Conservation (phyloP, 92 coral and sea anemone genomes). For the Hydrozoanthus gracilis region DNA sequence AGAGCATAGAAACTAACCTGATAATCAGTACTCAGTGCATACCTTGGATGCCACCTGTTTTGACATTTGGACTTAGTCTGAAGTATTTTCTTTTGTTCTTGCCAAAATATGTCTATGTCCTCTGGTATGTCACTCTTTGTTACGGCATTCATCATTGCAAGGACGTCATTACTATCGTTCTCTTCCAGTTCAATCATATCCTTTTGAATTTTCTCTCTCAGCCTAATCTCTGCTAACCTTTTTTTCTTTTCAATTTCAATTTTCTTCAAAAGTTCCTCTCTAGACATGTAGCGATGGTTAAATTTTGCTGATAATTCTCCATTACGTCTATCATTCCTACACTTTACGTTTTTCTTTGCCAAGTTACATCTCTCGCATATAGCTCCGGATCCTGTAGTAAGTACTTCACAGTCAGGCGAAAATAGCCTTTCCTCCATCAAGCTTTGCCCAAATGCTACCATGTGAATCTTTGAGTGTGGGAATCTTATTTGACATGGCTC, state of each 20-base stretch:
- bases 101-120: slow-evolving; percentile 45
- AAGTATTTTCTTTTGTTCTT: slow-evolving; percentile 50
- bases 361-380: not conserved
- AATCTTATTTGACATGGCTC: too few species aligned
- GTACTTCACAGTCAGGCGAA: not conserved
- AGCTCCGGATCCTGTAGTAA: not conserved
- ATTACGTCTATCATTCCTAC: not conserved
- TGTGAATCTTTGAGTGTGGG: too few species aligned
- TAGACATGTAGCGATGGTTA: slow-evolving; percentile 39
- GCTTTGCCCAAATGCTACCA: too few species aligned
- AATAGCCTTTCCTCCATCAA: not conserved
- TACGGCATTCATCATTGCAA: not conserved
- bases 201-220: not conserved
- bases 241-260: not conserved
- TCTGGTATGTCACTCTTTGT: slow-evolving; percentile 47
- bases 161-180: slow-evolving; percentile 16
- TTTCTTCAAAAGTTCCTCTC: not conserved
- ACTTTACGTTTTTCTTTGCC: not conserved
- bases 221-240: not conserved
- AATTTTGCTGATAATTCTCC: not conserved
- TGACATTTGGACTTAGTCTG: slow-evolving; percentile 35
- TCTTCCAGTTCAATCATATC: slow-evolving; percentile 52
- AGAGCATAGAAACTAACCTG: too few species aligned
- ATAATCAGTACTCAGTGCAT: too few species aligned
- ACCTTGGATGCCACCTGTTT: slow-evolving; percentile 70